phyloP scores from a whole-genome alignment of 2,113 vertebrate genomes.

The Uria lomvia region DNA sequence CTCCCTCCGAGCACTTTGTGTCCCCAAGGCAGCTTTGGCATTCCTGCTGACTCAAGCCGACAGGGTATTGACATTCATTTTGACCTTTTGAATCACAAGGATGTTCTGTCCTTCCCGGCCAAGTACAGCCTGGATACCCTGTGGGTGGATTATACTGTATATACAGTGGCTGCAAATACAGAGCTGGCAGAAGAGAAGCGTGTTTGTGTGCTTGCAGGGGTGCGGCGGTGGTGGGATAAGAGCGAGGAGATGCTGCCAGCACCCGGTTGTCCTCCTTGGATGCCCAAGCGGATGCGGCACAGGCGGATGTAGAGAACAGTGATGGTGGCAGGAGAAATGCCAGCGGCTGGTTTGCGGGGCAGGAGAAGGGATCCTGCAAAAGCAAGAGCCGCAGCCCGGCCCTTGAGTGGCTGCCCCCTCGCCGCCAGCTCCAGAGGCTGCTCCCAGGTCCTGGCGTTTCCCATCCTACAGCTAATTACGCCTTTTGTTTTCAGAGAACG shows the following conservation, averaged over 20 bases:
- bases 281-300: neutral
- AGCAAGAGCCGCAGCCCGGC: accelerated
- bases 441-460: neutral
- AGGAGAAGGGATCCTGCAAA: neutral
- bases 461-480: neutral
- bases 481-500: neutral
- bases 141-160: slow-evolving; percentile 40
- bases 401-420: neutral
- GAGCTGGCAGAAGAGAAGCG: neutral
- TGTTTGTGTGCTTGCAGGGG: neutral
- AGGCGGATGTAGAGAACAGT: neutral
- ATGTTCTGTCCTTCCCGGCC: slow-evolving; percentile 37
- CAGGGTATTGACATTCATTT: neutral
- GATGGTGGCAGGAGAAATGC: neutral
- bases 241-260: neutral
- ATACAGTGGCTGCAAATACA: neutral
- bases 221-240: neutral
- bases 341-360: neutral
- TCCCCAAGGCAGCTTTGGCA: neutral
- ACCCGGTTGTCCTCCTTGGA: neutral
- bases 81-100: slow-evolving; percentile 58
- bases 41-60: neutral
- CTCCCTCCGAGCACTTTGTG: neutral
- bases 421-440: neutral
- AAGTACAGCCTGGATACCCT: slow-evolving; percentile 1